Evolutionary conservation across 2,113 vertebrate genomes (phyloP), one percentile per base, ranked within the genome.

Genomic region (Chionis minor): DNA sequence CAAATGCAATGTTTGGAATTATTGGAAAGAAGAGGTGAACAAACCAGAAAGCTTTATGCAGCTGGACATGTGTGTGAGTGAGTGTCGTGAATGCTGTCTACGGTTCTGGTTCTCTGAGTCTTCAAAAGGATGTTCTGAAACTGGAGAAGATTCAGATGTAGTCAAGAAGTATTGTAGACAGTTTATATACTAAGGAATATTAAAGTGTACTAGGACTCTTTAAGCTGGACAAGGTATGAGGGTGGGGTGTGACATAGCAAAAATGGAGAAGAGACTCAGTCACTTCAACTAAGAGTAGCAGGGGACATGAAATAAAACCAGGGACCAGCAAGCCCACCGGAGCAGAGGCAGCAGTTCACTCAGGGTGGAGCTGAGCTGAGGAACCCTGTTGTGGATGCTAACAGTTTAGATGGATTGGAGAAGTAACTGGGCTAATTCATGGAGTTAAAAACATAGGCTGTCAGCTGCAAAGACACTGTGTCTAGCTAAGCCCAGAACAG

Each of bases 291-390:
- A 20, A 33, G 72, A 52, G 38, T 26, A 52, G 6, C 5, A 61
- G 12, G 12, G 24, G 18, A 40, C 16, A 12, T 47, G 15, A 78
- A 78, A 61, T 56, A 89, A 93, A 94, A 61, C 14, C 75, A 71
- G 33, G 19, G 26, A 58, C 23, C 63, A 19, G 26, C 14, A 62
- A 51, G 26, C 15, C 1, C 3, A 8, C n/a, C 0, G 2, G 12
- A 65, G 54, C 28, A 91, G 44, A 65, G 24, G 49, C 8, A 4
- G 24, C 3, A 0, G 19, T 24, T 88, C 75, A 30, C 35, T 70
- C 10, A 1, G 56, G 42, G 21, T 15, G 27, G 35, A 74, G 30
- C 9, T 70, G 47, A 94, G 38, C n/a, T 18, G 7, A 21, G 32
- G 19, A 77, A 66, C 32, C 67, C 56, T 45, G 22, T 42, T 75